Evolutionary conservation across 1,140 invertebrate species (phyloP), one percentile per base, ranked within the genome.

Genomic region (Mya arenaria): DNA sequence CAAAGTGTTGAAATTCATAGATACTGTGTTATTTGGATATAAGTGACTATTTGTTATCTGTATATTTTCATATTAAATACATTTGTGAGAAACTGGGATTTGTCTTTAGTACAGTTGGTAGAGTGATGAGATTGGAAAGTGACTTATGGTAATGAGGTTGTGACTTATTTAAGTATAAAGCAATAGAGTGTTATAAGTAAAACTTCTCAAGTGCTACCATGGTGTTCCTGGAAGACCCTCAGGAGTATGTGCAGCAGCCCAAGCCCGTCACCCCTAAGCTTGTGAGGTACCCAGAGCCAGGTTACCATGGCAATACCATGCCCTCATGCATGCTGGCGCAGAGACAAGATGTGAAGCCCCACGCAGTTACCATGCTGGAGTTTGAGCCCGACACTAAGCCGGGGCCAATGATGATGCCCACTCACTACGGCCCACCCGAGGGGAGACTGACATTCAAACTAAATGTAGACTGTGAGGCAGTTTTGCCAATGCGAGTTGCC

Each of bases 221-320:
- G 77, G 77, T 80, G 44, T 71, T 80, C 52, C 71, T 41, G 15
- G 66, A 80, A 56, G 77, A 80, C 17, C 66, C 65, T 30, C 48
- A 80, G 13, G 58, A 56, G 17, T 80, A 17, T 58, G 25, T 71
- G 77, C 56, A 23, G 66, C 6, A 36, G 15, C 56, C 10, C 19
- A 37, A 68, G 19, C 75, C 75, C 2, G 17, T 39, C 19, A 78
- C 75, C 28, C 75, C 75, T 15, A 65, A 66, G 32, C n/a, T 44
- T 4, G n/a, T n/a, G n/a, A 68, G 39, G 65, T 28, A 10, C 32
- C 4, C 4, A n/a, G 48, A 3, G 17, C 48, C 48, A n/a, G 48
- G 48, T 23, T 52, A 1, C 2, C 17, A 4, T 52, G 48, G 17
- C 25, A 52, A n/a, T n/a, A 23, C 48, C 17, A 52, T 52, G 48